Evolutionary conservation across 2,888 invertebrate species (phyloP), one percentile per base, ranked within the genome.

Genomic region (Pasiphila rectangulata): DNA sequence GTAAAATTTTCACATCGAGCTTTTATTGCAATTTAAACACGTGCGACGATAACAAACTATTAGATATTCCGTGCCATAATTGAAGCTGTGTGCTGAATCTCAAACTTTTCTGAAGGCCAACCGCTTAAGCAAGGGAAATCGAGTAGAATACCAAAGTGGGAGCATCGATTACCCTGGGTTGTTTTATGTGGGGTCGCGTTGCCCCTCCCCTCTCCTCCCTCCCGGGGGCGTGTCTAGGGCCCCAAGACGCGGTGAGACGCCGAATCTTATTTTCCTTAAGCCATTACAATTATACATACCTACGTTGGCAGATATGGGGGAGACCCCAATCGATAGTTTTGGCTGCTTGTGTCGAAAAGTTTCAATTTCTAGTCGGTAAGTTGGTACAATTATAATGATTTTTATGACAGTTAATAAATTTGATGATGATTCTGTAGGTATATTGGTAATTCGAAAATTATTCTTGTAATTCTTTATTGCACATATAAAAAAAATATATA

Each of bases 251-350:
- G 61, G 59, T 64, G 69, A 75, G 70, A 72, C 29, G 29, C 32
- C 35, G 17, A 48, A 69, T 67, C 72, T 67, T 71, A 77, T 72
- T 82, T 76, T 74, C 70, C 72, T 64, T 65, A 63, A 64, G 67
- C 65, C 67, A 64, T 71, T 72, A 65, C 61, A 61, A 61, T 63
- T 67, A 66, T 63, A 59, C 32, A 51, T 55, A 59, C 46, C 40
- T 59, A 27, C 7, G 6, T 10, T 15, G 23, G 15, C n/a, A 15
- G 12, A 27, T 7, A 13, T 16, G 32, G 32, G 32, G 17, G 32
- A 7, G 13, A 3, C 13, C n/a, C 19, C 10, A 19, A 32, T 41
- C 41, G 17, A 41, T 32, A 32, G 41, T 41, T 41, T 10, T 7
- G 10, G 32, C 16, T 30, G 30, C 16, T 16, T 1, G 9, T 30